These are phyloP conservation scores for Zaprionus taronus DNA, from an alignment of 1,140 invertebrate species.

Conservation along the genomic window DNA sequence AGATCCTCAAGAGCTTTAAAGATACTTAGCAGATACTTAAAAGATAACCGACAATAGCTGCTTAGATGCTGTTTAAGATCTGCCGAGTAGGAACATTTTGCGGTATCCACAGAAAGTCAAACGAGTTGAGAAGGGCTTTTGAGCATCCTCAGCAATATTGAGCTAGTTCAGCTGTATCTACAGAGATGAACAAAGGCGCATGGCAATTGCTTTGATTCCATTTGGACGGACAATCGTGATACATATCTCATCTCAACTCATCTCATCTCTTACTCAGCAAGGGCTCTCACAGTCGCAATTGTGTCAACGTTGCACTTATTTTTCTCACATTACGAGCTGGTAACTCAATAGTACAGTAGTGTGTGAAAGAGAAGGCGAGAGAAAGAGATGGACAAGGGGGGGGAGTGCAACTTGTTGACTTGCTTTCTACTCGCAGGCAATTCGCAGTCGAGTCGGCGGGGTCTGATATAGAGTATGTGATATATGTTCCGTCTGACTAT, in stretches of 20 bases:
- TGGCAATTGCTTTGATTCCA: conserved; percentile 26
- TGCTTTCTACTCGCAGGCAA: conserved; percentile 61
- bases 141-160: conserved; percentile 4
- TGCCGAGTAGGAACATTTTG: background rate
- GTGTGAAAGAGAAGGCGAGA: background rate
- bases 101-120: background rate
- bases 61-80: background rate
- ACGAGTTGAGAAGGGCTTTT: background rate
- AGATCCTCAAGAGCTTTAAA: background rate
- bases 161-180: conserved; percentile 11
- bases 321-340: conserved; percentile 68
- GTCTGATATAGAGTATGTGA: conserved; percentile 7
- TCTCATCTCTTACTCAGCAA: background rate
- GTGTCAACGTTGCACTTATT: conserved; percentile 68
- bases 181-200: background rate
- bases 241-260: conserved; percentile 8
- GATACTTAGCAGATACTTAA: too few species aligned
- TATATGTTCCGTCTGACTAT: conserved; percentile 21
- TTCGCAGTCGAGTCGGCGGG: conserved; percentile 34
- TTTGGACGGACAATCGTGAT: conserved; percentile 15
- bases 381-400: background rate
- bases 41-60: background rate
- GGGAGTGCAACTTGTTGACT: conserved; percentile 59
- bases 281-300: conserved; percentile 51
- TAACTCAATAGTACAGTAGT: conserved; percentile 42